Evolutionary conservation across 2,888 invertebrate genomes (phyloP).

Genomic region (Heliconius hortense): DNA sequence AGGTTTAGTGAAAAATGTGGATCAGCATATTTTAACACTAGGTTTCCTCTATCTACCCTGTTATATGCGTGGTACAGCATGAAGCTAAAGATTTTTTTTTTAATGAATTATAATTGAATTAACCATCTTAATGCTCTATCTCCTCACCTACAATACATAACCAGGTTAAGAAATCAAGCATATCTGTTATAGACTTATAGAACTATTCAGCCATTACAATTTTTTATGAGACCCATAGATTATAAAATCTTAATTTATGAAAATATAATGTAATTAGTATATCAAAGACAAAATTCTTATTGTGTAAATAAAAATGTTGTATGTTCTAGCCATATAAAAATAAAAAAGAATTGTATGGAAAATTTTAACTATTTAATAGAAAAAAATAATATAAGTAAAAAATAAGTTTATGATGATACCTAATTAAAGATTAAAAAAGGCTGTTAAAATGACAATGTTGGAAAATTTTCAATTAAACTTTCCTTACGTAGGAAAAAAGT

Average conservation of each 20-base stretch:
- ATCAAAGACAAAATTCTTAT: background rate
- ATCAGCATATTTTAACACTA: no score
- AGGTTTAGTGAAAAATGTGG: no score
- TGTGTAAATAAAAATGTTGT: background rate
- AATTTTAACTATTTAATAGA: background rate
- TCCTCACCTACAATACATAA: conserved; percentile 9
- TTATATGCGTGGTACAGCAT: no score
- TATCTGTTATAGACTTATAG: conserved; percentile 5
- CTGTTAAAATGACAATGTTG: background rate
- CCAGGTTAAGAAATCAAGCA: conserved; percentile 19
- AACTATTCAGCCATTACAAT: conserved; percentile 11
- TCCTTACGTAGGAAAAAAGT: no score
- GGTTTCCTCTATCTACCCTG: no score
- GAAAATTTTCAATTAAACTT: background rate
- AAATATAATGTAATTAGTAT: background rate
- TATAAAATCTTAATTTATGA: background rate
- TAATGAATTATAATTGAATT: background rate
- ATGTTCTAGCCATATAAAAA: background rate
- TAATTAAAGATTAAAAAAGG: background rate
- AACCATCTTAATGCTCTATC: conserved; percentile 1
- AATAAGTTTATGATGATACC: background rate
- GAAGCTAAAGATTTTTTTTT: background rate
- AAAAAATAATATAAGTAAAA: background rate
- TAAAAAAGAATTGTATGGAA: background rate
- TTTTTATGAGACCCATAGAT: background rate